phyloP scores from a whole-genome alignment of 2,113 vertebrate species.

The Cyanoderma ruficeps region DNA sequence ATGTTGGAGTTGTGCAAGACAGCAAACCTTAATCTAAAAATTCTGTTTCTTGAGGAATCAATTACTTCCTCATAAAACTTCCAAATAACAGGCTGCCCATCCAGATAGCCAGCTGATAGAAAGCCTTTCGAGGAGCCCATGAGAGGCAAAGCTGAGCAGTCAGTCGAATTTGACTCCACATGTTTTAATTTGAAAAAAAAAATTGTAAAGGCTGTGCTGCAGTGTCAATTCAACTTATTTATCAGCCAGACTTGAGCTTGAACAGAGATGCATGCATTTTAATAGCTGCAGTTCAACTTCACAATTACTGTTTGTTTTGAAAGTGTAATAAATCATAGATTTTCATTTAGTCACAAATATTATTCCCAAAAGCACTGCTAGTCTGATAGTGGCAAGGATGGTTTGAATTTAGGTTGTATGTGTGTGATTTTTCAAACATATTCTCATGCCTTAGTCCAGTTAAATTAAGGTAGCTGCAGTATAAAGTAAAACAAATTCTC shows the following conservation, averaged over 20 bases:
- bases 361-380: background rate
- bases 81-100: background rate
- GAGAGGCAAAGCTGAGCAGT: background rate
- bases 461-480: background rate
- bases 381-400: background rate
- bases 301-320: background rate
- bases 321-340: background rate
- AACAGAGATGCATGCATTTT: background rate
- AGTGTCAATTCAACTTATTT: background rate
- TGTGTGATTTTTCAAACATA: background rate
- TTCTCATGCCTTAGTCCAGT: background rate
- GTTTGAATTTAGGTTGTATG: background rate
- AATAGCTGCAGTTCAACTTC: background rate
- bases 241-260: background rate
- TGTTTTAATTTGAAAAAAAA: background rate
- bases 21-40: background rate
- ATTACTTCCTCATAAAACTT: background rate
- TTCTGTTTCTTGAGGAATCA: background rate
- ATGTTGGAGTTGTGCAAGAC: background rate
- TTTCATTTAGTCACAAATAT: background rate
- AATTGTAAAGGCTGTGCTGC: background rate
- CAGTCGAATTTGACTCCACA: background rate
- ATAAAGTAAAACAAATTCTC: slow-evolving; percentile 14
- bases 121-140: background rate
- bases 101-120: background rate